Percentiles rank a stretch among this genome's conserved stretches.
Evolutionary conservation across 2,113 vertebrate genomes (phyloP).

Genomic region (Isichthys henryi): DNA sequence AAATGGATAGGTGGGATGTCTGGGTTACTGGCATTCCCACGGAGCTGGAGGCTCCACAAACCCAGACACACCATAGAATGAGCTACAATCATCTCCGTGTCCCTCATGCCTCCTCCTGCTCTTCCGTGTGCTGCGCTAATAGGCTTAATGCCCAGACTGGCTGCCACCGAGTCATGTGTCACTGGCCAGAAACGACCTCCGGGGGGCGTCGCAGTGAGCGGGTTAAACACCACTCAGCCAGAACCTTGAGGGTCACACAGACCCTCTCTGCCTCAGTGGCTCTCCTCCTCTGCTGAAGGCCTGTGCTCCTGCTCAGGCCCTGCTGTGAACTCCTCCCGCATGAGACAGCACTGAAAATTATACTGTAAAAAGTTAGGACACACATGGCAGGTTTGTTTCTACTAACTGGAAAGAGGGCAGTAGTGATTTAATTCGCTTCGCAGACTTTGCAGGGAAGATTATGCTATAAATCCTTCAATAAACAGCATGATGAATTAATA

Average conservation of each 20-base stretch:
- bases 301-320: not conserved
- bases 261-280: not conserved
- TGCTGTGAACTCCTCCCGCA: not conserved
- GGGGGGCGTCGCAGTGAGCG: not conserved
- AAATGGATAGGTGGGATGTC: not conserved
- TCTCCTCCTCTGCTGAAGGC: not conserved
- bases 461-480: not conserved
- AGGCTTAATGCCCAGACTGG: not conserved
- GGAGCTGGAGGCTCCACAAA: constrained; percentile 46
- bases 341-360: not conserved
- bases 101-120: constrained; percentile 20
- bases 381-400: not conserved
- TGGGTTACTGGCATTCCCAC: constrained; percentile 33
- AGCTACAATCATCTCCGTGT: constrained; percentile 21
- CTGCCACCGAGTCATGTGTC: not conserved
- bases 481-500: not conserved
- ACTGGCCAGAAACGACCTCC: not conserved
- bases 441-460: not conserved
- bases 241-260: not conserved
- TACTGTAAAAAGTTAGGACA: not conserved
- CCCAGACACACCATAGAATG: constrained; percentile 23
- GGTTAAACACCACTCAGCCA: not conserved
- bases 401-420: not conserved
- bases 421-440: not conserved
- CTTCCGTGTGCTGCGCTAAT: not conserved